Percentiles rank a stretch among this genome's conserved stretches.
Evolutionary conservation across 2,888 invertebrate genomes (phyloP).

Genomic region (Aphodius sticticus): DNA sequence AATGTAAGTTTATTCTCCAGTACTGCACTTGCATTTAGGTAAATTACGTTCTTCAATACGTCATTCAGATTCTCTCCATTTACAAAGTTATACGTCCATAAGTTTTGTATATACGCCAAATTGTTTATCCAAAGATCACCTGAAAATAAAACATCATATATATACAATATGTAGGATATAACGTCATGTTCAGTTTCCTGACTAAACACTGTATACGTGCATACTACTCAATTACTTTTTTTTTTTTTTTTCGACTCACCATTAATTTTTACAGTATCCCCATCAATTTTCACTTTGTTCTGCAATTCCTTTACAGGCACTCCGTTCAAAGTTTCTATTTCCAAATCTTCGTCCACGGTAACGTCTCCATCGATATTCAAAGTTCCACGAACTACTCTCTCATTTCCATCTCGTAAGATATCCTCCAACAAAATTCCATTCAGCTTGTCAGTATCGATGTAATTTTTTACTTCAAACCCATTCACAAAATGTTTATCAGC

Average conservation of each 20-base stretch:
- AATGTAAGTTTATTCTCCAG: conserved; percentile 48
- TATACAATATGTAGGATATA: too few species aligned
- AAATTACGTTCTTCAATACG: conserved; percentile 50
- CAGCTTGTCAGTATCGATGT: conserved; percentile 51
- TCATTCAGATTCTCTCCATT: conserved; percentile 48
- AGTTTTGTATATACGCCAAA: conserved; percentile 49
- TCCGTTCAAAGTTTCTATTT: conserved; percentile 55
- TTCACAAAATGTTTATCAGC: conserved; percentile 51
- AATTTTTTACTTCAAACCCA: conserved; percentile 50
- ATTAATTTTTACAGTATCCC: conserved; percentile 47
- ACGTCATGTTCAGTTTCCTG: too few species aligned
- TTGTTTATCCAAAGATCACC: conserved; percentile 53
- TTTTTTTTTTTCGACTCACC: conserved; percentile 43
- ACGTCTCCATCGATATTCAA: conserved; percentile 54
- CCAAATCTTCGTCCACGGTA: conserved; percentile 50
- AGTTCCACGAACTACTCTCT: conserved; percentile 50
- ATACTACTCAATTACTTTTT: too few species aligned
- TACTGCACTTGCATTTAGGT: conserved; percentile 45
- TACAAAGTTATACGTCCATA: conserved; percentile 48
- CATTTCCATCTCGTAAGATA: conserved; percentile 57
- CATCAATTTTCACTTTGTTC: conserved; percentile 31
- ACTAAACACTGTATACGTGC: too few species aligned
- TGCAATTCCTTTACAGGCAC: conserved; percentile 47
- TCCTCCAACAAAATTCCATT: conserved; percentile 55
- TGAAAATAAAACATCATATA: conserved; percentile 37